Conservation (phyloP, 2,113 vertebrate species). For the Lamprotornis superbus region DNA sequence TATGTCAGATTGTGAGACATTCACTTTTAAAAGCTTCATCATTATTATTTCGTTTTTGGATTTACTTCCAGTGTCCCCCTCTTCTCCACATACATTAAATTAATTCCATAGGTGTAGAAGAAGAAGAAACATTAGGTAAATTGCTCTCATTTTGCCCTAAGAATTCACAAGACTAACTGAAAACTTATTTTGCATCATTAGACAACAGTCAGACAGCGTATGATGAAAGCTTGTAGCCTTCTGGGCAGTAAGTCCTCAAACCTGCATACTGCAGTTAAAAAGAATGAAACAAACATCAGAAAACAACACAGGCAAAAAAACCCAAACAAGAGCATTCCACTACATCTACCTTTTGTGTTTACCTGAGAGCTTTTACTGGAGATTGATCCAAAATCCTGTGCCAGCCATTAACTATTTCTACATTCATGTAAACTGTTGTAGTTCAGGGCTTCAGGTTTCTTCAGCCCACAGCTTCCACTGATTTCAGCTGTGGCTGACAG, state of each 20-base stretch:
- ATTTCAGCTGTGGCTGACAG: slow-evolving; percentile 29
- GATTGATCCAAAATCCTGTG: background rate
- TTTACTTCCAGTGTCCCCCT: slow-evolving; percentile 43
- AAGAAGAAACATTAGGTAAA: slow-evolving; percentile 44
- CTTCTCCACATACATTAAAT: background rate
- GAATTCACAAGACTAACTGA: slow-evolving; percentile 59
- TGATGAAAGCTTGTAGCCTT: background rate
- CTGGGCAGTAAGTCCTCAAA: background rate
- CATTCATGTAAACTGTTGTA: background rate
- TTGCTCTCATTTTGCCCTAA: slow-evolving; percentile 39
- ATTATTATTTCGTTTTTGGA: slow-evolving; percentile 48
- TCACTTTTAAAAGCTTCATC: slow-evolving; percentile 67
- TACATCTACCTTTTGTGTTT: background rate
- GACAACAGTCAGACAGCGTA: slow-evolving; percentile 48
- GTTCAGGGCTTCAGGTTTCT: background rate
- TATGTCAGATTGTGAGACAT: slow-evolving; percentile 61
- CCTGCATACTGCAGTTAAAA: background rate
- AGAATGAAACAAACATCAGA: background rate
- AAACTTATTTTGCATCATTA: slow-evolving; percentile 50
- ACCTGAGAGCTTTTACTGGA: background rate
- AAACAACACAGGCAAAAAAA: background rate
- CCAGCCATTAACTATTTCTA: background rate
- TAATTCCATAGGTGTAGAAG: background rate
- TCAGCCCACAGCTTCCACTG: background rate
- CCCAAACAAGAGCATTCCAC: background rate